A percentile compares a stretch with the other conserved stretches of the same genome.
Evolutionary conservation across 2,797 vertebrate genomes (phyloP).

Genomic region (Fistularia commersonii): DNA sequence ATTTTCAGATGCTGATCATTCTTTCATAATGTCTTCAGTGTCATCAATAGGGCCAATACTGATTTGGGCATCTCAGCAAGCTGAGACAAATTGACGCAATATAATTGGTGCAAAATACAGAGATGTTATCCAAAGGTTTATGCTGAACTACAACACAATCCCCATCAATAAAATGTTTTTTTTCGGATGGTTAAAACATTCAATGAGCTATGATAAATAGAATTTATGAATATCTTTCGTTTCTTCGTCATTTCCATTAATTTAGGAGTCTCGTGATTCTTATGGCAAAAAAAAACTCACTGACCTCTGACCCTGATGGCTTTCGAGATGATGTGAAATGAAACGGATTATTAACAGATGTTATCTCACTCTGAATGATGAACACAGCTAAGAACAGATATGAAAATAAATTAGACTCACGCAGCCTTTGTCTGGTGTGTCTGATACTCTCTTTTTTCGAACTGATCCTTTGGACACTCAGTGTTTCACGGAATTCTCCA

Average conservation of each 20-base stretch:
- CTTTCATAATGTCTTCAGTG: too few relatives aligned
- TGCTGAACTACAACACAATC: too few relatives aligned
- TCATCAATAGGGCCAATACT: too few relatives aligned
- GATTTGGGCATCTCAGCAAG: too few relatives aligned
- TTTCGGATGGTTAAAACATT: constrained; percentile 20
- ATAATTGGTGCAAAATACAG: too few relatives aligned
- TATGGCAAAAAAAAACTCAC: constrained; percentile 1
- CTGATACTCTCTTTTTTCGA: neutral
- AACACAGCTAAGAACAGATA: constrained; percentile 30
- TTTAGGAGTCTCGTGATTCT: constrained; percentile 22
- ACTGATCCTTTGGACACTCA: constrained; percentile 47
- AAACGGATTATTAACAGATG: constrained; percentile 49
- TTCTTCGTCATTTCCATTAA: constrained; percentile 29
- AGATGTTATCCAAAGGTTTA: too few relatives aligned
- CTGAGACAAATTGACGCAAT: too few relatives aligned
- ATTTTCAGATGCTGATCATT: too few relatives aligned
- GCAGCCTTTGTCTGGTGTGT: constrained; percentile 28
- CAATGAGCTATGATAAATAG: constrained; percentile 1
- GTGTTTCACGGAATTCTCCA: constrained; percentile 45
- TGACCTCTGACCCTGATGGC: constrained; percentile 34
- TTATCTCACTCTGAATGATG: constrained; percentile 29
- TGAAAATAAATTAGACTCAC: constrained; percentile 20
- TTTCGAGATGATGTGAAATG: constrained; percentile 34
- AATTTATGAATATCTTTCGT: constrained; percentile 9
- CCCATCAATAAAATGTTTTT: neutral